Conservation (phyloP, 2,888 invertebrate species). For the Brachyptera putata region DNA sequence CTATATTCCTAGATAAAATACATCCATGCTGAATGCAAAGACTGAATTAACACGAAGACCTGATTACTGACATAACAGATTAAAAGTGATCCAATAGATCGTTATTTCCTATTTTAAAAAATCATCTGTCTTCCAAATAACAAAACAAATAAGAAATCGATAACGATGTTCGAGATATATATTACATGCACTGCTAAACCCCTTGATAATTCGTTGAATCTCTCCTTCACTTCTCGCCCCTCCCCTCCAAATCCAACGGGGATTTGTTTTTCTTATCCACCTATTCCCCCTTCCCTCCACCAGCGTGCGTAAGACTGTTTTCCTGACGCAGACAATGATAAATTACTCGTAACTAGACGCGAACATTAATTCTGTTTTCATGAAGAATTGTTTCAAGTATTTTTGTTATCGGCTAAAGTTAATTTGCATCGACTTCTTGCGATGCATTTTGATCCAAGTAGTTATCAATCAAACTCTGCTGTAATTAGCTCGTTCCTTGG, state of each 20-base stretch:
- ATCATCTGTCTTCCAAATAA: not conserved
- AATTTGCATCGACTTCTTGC: conserved; percentile 21
- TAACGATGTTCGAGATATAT: not conserved
- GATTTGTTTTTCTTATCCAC: conserved; percentile 16
- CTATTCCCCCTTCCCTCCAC: not conserved
- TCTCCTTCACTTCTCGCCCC: not conserved
- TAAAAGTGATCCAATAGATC: too few relatives aligned
- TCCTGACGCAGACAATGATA: conserved; percentile 18
- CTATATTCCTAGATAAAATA: too few relatives aligned
- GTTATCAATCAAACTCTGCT: too few relatives aligned
- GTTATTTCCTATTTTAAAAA: too few relatives aligned
- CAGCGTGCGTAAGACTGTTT: conserved; percentile 8
- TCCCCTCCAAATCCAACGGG: not conserved
- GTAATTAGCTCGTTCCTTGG: too few relatives aligned
- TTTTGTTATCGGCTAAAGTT: conserved; percentile 3
- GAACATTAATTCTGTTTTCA: conserved; percentile 19
- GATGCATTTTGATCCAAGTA: not conserved
- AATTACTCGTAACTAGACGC: conserved; percentile 15
- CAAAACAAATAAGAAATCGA: not conserved
- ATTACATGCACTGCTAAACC: too few relatives aligned
- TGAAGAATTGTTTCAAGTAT: conserved; percentile 17
- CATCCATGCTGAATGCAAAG: too few relatives aligned
- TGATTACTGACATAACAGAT: too few relatives aligned
- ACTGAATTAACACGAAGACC: too few relatives aligned
- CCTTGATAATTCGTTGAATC: conserved; percentile 20